Evolutionary conservation across 2,113 vertebrate species (phyloP).

Genomic region (Paramormyrops kingsleyae): DNA sequence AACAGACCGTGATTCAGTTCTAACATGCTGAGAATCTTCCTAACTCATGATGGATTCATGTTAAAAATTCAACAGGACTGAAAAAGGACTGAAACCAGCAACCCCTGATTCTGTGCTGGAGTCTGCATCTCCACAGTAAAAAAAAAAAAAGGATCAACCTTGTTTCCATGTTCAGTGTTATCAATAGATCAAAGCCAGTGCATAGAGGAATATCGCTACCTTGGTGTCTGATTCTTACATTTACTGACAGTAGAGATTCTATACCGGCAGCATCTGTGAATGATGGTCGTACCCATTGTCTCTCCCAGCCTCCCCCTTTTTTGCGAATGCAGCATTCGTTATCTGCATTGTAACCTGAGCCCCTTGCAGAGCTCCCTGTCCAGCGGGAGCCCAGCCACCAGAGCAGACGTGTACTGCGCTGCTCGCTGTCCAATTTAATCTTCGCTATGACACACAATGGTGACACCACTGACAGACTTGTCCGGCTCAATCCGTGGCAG

Average conservation of each 20-base stretch:
- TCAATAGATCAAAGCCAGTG: neutral
- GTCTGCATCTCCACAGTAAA: neutral
- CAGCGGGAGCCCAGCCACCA: neutral
- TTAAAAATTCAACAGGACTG: neutral
- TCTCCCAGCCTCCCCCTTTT: neutral
- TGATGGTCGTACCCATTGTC: neutral
- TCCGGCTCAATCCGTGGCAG: neutral
- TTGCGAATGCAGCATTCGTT: neutral
- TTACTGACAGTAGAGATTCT: neutral
- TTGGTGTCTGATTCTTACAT: neutral
- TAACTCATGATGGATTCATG: neutral
- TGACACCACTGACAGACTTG: neutral
- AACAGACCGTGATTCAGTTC: neutral
- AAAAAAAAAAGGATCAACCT: neutral
- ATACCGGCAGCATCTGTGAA: neutral
- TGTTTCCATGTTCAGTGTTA: neutral
- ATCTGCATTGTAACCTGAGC: conserved; percentile 4
- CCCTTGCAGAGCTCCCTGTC: neutral
- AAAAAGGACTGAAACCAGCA: neutral
- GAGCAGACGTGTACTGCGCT: neutral
- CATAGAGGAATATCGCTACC: neutral
- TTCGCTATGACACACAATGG: neutral
- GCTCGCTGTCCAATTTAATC: neutral
- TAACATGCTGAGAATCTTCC: neutral
- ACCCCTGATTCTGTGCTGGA: neutral